Percentiles rank a stretch among this genome's conserved stretches.
These are phyloP conservation scores for Apostichopus leukothele DNA, from an alignment of 53 echinoderm and acorn worm species.

Conservation along the genomic window DNA sequence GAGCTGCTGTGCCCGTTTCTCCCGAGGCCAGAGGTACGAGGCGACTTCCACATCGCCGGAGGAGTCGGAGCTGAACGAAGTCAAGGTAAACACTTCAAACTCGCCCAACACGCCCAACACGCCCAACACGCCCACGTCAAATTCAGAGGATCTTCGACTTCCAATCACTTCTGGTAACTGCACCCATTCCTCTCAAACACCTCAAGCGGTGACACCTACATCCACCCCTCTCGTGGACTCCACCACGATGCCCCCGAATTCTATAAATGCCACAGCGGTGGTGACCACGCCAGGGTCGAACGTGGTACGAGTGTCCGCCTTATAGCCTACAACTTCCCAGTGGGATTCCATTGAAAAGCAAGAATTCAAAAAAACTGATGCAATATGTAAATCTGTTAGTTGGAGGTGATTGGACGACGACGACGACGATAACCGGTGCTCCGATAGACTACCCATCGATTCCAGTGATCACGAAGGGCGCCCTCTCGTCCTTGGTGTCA, in stretches of 20 bases:
- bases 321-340: conserved; percentile 72
- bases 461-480: neutral
- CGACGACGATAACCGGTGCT: neutral
- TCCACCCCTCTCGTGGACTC: conserved; percentile 45
- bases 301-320: conserved; percentile 87
- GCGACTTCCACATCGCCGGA: conserved; percentile 77
- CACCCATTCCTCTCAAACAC: conserved; percentile 25
- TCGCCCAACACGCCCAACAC: conserved; percentile 20
- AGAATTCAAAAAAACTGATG: conserved; percentile 12
- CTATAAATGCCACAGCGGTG: conserved; percentile 40
- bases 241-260: conserved; percentile 17
- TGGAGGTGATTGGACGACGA: neutral
- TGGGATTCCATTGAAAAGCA: conserved; percentile 33
- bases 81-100: conserved; percentile 62
- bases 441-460: neutral
- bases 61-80: conserved; percentile 80
- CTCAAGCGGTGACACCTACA: conserved; percentile 20
- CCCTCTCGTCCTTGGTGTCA: neutral
- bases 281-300: conserved; percentile 58
- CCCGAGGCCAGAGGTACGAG: conserved; percentile 74
- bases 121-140: conserved; percentile 28
- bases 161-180: conserved; percentile 66
- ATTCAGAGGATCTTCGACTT: conserved; percentile 44
- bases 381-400: conserved; percentile 26
- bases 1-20: conserved; percentile 79